Evolutionary conservation across 2,797 vertebrate genomes (phyloP).

Genomic region (Peromyscus melanophrys): DNA sequence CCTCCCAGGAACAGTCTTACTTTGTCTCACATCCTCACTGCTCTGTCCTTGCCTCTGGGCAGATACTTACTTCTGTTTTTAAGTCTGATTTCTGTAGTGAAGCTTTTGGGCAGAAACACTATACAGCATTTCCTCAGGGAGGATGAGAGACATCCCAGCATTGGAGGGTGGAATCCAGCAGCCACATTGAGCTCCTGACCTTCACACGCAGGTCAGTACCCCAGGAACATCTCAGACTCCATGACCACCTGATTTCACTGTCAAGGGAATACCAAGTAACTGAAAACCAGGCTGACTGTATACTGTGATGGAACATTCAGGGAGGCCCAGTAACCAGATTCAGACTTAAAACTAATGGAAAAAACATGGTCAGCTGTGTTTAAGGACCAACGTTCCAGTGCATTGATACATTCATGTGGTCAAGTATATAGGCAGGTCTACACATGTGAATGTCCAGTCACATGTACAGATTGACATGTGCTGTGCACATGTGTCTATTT

Average conservation of each 20-base stretch:
- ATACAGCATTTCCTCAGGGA: background rate
- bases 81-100: background rate
- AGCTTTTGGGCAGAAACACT: too few relatives aligned
- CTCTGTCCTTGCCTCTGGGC: background rate
- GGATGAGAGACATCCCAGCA: background rate
- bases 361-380: background rate
- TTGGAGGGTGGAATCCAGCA: background rate
- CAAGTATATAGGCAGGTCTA: background rate
- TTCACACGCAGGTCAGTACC: background rate
- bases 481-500: background rate
- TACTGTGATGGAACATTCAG: too few relatives aligned
- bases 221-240: background rate
- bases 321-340: background rate
- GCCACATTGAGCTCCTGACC: background rate
- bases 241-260: background rate
- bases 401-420: too few relatives aligned
- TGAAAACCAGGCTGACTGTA: rapidly evolving
- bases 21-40: rapidly evolving
- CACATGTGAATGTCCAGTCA: background rate
- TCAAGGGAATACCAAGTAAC: rapidly evolving
- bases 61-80: too few relatives aligned
- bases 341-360: background rate
- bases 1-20: background rate
- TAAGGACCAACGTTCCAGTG: rapidly evolving
- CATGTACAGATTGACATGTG: background rate